phyloP scores from a whole-genome alignment of 2,888 invertebrate species.

The Hemithea aestivaria region DNA sequence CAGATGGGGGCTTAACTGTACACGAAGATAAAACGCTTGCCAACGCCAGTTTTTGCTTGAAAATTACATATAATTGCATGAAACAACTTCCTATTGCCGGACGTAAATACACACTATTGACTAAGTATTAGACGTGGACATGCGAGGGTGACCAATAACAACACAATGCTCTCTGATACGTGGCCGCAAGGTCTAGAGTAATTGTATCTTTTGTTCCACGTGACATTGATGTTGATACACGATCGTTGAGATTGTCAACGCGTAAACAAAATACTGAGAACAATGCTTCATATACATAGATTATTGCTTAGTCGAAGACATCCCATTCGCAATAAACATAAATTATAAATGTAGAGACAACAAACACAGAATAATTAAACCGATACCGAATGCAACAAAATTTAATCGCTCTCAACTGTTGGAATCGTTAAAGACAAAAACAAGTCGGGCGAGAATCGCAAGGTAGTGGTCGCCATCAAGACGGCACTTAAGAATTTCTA shows the following conservation, averaged over 20 bases:
- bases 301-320: constrained; percentile 4
- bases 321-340: constrained; percentile 1
- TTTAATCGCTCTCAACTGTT: constrained; percentile 34
- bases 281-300: constrained; percentile 11
- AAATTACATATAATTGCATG: constrained; percentile 54
- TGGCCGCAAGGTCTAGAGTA: constrained; percentile 38
- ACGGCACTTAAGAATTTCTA: constrained; percentile 34
- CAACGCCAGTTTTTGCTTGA: constrained; percentile 44
- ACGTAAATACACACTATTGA: constrained; percentile 38
- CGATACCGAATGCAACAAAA: constrained; percentile 21
- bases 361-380: constrained; percentile 5
- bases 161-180: constrained; percentile 34
- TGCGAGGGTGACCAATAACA: constrained; percentile 30
- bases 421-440: constrained; percentile 41
- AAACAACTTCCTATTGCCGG: constrained; percentile 52
- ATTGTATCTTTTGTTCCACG: constrained; percentile 35
- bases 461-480: constrained; percentile 31
- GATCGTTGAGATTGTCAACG: constrained; percentile 16
- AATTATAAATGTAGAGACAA: constrained; percentile 6
- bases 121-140: constrained; percentile 20
- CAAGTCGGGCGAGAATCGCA: constrained; percentile 36
- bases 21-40: constrained; percentile 28
- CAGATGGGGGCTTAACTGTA: constrained; percentile 38
- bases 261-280: constrained; percentile 15
- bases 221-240: constrained; percentile 27